Base-by-base conservation (phyloP, 2,797 vertebrate genomes). In the Falco berigora region DNA sequence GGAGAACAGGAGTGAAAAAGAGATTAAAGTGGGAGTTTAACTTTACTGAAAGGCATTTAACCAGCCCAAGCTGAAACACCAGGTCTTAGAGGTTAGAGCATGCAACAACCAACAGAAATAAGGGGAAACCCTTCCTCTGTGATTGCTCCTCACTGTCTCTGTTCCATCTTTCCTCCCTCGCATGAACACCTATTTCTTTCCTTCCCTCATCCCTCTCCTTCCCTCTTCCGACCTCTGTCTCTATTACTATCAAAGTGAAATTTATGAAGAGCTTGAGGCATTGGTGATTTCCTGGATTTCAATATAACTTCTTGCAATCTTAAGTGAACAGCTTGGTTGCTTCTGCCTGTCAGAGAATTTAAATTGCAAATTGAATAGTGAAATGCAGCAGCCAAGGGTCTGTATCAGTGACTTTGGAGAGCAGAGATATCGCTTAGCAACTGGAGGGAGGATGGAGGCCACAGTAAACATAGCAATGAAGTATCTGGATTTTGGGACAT, bases 321-420 rank as follows among this genome's bases (percentile, higher is more conserved):
- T 97, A 97, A 98, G 97, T 97, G 98, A 98, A 98, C 98, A 98
- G 98, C 98, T 98, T 98, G 97, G 97, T 98, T 98, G 98, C 97
- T 94, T 97, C 98, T 98, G 98, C 97, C 97, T 98, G 98, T 98
- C 98, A 97, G 97, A 90, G 97, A 98, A 98, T 98, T 98, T 98
- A 97, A 98, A 98, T 98, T 98, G 98, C 98, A 98, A 98, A 98
- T 98, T 69, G 94, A 96, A 97, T 28, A 69, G 97, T 71, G 92
- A 96, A 97, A 97, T 88, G 96, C 93, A 86, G 96, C 96, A 89
- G 94, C 97, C 98, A 93, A 97, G 86, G 97, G 92, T 74, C 97
- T 93, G 90, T 96, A 96, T 96, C 95, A 95, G 89, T 96, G 97
- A 96, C 97, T 97, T 97, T 91, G 95, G 96, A 97, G 97, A 93